Conservation (phyloP, 2,888 invertebrate species). For the Calameuta filiformis region DNA sequence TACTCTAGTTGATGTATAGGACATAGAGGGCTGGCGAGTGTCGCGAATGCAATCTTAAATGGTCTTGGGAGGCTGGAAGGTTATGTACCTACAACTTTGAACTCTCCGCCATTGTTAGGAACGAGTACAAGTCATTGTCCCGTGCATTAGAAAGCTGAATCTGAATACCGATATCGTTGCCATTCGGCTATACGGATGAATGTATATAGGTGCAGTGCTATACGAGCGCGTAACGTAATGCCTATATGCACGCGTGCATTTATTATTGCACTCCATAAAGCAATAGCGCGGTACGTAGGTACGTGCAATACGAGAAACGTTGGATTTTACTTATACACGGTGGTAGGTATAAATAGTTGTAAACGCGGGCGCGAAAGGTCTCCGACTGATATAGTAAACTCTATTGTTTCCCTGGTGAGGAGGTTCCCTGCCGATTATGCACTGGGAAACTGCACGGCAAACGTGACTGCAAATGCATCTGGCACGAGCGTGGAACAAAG, state of each 20-base stretch:
- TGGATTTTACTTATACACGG: background rate
- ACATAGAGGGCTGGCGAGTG: background rate
- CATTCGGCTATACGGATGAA: constrained; percentile 25
- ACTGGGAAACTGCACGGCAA: constrained; percentile 34
- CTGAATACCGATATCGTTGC: constrained; percentile 35
- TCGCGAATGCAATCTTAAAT: background rate
- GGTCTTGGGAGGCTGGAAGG: background rate
- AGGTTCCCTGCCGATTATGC: constrained; percentile 30
- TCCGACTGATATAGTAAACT: constrained; percentile 34
- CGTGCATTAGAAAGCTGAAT: constrained; percentile 50
- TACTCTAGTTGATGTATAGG: background rate
- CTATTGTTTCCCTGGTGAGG: constrained; percentile 47
- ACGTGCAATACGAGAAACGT: constrained; percentile 13
- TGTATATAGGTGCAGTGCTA: constrained; percentile 4
- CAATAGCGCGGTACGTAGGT: background rate
- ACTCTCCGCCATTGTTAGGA: constrained; percentile 20
- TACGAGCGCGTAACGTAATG: constrained; percentile 21
- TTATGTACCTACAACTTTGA: constrained; percentile 1
- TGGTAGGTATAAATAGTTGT: constrained; percentile 41
- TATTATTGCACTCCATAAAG: constrained; percentile 37
- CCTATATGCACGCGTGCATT: constrained; percentile 41
- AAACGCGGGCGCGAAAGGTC: constrained; percentile 55
- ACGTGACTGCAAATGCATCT: constrained; percentile 1
- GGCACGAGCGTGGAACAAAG: constrained; percentile 3
- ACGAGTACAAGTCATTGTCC: constrained; percentile 44